Evolutionary conservation across 2,888 invertebrate genomes (phyloP).

Genomic region (Amblyjoppa proteus): DNA sequence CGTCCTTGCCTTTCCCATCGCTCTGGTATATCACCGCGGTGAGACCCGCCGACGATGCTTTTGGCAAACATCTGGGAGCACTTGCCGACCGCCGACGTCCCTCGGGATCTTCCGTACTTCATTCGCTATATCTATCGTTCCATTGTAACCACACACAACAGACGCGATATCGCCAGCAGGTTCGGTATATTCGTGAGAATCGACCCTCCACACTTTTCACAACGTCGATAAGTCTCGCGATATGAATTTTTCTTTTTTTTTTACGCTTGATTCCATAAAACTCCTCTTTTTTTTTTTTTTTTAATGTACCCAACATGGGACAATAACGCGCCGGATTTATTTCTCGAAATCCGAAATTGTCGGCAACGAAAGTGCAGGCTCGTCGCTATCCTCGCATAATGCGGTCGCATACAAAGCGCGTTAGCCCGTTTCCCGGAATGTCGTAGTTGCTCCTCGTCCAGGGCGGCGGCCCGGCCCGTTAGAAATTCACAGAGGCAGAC

Average conservation of each 20-base stretch:
- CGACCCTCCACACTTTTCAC: conserved; percentile 48
- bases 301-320: neutral
- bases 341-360: neutral
- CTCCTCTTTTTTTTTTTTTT: neutral
- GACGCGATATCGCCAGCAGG: conserved; percentile 55
- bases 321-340: neutral
- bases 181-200: conserved; percentile 63
- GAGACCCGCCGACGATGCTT: conserved; percentile 68
- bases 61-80: conserved; percentile 79
- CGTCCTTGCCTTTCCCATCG: neutral
- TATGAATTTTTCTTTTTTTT: conserved; percentile 15
- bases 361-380: neutral
- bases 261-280: neutral
- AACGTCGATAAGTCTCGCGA: conserved; percentile 52
- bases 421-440: neutral
- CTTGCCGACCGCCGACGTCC: conserved; percentile 68
- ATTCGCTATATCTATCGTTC: neutral
- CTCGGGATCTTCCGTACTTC: conserved; percentile 52
- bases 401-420: neutral
- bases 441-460: neutral
- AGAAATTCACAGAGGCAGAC: conserved; percentile 33
- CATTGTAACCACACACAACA: conserved; percentile 40
- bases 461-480: neutral
- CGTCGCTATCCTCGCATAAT: neutral
- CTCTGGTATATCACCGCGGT: conserved; percentile 38